These are phyloP conservation scores for Trichomalopsis sarcophagae DNA, from an alignment of 1,140 invertebrate species.

Conservation along the genomic window DNA sequence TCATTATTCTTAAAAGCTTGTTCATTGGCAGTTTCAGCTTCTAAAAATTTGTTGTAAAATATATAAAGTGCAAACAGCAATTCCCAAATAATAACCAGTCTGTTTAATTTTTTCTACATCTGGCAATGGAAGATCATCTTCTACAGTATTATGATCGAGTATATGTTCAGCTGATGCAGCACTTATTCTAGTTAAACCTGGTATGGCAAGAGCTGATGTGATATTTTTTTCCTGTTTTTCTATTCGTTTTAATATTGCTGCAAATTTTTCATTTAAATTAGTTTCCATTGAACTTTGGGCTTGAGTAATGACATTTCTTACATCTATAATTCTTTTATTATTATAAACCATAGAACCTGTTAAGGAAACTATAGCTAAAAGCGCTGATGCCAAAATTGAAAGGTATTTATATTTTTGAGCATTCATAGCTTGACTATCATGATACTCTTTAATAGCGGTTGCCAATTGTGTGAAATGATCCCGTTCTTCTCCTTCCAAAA, in stretches of 20 bases:
- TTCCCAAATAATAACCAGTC: conserved; percentile 49
- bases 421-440: conserved; percentile 69
- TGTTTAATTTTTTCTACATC: conserved; percentile 53
- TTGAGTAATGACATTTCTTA: conserved; percentile 59
- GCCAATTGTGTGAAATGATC: conserved; percentile 69
- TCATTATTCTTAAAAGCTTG: not conserved
- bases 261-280: conserved; percentile 53
- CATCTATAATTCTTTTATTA: conserved; percentile 63
- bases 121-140: conserved; percentile 41
- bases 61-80: conserved; percentile 45
- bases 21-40: conserved; percentile 30
- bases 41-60: conserved; percentile 54
- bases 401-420: conserved; percentile 71
- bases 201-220: conserved; percentile 26
- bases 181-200: conserved; percentile 29
- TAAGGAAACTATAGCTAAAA: conserved; percentile 65
- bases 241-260: conserved; percentile 41
- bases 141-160: conserved; percentile 21
- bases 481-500: conserved; percentile 67
- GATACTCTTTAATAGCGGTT: conserved; percentile 72
- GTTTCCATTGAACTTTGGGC: conserved; percentile 63
- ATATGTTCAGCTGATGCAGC: not conserved
- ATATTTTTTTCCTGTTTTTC: conserved; percentile 51
- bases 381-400: conserved; percentile 68
- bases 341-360: conserved; percentile 69